phyloP scores from a whole-genome alignment of 2,113 vertebrate genomes.

The Amphiprion percula region DNA sequence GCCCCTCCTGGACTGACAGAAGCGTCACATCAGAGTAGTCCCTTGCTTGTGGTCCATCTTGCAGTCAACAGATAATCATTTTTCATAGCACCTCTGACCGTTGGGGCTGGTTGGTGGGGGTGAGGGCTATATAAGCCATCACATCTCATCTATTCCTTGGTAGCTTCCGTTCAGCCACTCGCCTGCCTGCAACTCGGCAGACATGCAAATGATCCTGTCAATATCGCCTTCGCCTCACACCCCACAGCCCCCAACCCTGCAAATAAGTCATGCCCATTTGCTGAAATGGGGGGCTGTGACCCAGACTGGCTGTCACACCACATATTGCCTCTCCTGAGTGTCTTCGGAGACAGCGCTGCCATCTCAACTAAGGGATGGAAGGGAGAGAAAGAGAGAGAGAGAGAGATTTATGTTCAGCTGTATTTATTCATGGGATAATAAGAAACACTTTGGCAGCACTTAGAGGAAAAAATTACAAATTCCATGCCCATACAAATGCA shows the following conservation, averaged over 20 bases:
- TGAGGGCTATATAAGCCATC: slow-evolving; percentile 59
- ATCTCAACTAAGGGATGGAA: slow-evolving; percentile 57
- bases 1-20: slow-evolving; percentile 21
- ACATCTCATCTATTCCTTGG: slow-evolving; percentile 61
- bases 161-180: slow-evolving; percentile 61
- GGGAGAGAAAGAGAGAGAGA: slow-evolving; percentile 8
- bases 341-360: slow-evolving; percentile 62
- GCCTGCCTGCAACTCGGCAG: slow-evolving; percentile 69
- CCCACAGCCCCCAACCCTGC: slow-evolving; percentile 59
- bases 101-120: neutral
- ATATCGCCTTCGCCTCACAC: slow-evolving; percentile 53
- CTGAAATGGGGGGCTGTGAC: slow-evolving; percentile 77
- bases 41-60: slow-evolving; percentile 21
- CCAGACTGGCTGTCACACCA: slow-evolving; percentile 77
- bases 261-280: slow-evolving; percentile 75
- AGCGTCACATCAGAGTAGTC: slow-evolving; percentile 22
- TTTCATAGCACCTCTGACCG: slow-evolving; percentile 43
- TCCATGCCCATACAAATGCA: slow-evolving; percentile 49
- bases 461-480: slow-evolving; percentile 52
- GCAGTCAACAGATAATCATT: slow-evolving; percentile 47
- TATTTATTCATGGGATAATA: slow-evolving; percentile 59
- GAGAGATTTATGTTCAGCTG: slow-evolving; percentile 52
- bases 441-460: slow-evolving; percentile 61
- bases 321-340: slow-evolving; percentile 70
- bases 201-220: slow-evolving; percentile 82